Evolutionary conservation across 92 coral and sea anemone genomes (phyloP), one percentile per base, ranked within the genome.

Genomic region (Epizoanthus rinbou): DNA sequence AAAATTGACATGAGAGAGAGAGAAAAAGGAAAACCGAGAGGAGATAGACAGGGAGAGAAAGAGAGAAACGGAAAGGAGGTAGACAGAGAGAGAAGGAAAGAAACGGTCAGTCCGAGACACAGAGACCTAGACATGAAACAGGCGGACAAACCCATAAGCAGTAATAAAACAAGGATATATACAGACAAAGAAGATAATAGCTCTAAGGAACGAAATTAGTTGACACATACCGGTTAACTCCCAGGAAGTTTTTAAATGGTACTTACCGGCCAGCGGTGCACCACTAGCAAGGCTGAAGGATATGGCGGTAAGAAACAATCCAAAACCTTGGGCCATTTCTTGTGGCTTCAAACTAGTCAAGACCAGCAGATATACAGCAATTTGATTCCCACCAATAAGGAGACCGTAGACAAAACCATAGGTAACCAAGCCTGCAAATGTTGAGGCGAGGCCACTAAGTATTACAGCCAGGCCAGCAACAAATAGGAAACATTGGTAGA

Each of bases 401-500:
- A 37, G 17, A 6, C 80, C 80, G 33, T 75, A 75, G 18, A 8
- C 68, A 75, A 57, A 31, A 10, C 80, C 80, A 52, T 75, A 75
- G 14, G 67, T 66, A 39, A 75, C 47, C 66, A 75, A 31, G 67
- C 80, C 67, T 33, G 50, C 52, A 75, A 75, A 75, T 16, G 66
- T 57, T 6, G 80, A 57, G 80, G 80, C 66, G 3, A 75, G 66
- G 80, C 80, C 52, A 57, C 80, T 75, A 17, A 75, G 80, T 35
- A 75, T 35, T 6, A 75, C 80, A 4, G 91, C 88, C 25, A 88
- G 57, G 17, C 91, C 88, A 28, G 75, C 63, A 1, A 79, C 43
- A 37, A 59, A 60, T 3, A 72, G 82, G 3, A 67, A 79, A 41
- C 73, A 3, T 59, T 84, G 88, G 47, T 79, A 88, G 7, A 88